phyloP scores from a whole-genome alignment of 2,797 vertebrate species.

The Peromyscus attwateri region DNA sequence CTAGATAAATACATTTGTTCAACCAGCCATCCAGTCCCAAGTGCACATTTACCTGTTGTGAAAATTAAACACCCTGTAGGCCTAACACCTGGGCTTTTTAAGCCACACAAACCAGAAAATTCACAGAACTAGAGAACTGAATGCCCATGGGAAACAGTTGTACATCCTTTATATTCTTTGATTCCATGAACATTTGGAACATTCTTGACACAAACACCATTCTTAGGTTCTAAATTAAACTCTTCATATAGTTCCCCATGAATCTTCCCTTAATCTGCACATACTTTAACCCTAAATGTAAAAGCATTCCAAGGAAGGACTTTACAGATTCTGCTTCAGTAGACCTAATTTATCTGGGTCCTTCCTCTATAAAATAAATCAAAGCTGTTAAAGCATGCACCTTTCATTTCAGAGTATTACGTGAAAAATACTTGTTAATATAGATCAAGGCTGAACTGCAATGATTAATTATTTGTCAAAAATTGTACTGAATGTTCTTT shows the following conservation, averaged over 20 bases:
- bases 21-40: neutral
- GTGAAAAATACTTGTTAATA: neutral
- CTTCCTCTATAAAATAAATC: constrained; percentile 41
- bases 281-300: constrained; percentile 15
- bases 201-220: constrained; percentile 31
- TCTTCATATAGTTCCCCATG: constrained; percentile 32
- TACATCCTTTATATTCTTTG: constrained; percentile 4
- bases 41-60: neutral
- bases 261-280: neutral
- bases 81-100: neutral
- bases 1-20: constrained; percentile 27
- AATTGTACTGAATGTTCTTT: neutral
- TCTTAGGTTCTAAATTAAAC: constrained; percentile 43
- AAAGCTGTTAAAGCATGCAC: neutral
- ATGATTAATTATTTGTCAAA: neutral
- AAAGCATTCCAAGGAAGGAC: constrained; percentile 51
- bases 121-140: neutral
- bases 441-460: neutral
- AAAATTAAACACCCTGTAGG: neutral
- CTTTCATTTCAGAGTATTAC: neutral
- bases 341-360: neutral
- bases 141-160: neutral
- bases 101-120: neutral
- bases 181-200: neutral
- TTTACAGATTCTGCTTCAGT: neutral